These are phyloP conservation scores for Dissostichus mawsoni DNA, from an alignment of 2,113 vertebrate genomes.

Conservation along the genomic window DNA sequence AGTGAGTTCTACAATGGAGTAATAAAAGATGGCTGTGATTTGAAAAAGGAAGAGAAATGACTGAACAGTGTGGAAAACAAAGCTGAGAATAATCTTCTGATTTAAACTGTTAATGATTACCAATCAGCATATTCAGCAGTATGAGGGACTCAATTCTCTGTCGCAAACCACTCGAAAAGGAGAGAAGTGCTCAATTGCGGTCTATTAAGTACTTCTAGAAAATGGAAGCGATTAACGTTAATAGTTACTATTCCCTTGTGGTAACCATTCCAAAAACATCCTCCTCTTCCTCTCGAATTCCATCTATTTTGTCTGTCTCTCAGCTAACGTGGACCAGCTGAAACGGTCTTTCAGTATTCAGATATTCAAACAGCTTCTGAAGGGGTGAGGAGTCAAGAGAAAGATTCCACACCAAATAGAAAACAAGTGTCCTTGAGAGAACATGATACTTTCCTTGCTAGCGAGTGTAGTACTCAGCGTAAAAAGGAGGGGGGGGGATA, in stretches of 20 bases:
- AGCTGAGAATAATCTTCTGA: constrained; percentile 9
- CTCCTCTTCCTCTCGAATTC: constrained; percentile 20
- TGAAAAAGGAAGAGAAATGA: not conserved
- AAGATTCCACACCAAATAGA: constrained; percentile 53
- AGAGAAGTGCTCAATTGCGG: not conserved
- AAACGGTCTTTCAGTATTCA: constrained; percentile 27
- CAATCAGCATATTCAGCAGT: constrained; percentile 19
- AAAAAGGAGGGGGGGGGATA: constrained; percentile 4
- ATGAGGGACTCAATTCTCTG: constrained; percentile 24
- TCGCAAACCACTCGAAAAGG: constrained; percentile 27
- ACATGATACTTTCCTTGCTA: constrained; percentile 17
- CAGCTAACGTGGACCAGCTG: not conserved
- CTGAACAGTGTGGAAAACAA: not conserved
- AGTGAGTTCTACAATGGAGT: constrained; percentile 16
- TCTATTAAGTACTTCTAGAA: constrained; percentile 26
- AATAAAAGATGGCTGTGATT: constrained; percentile 14
- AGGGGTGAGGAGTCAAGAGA: constrained; percentile 37
- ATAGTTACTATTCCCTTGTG: constrained; percentile 28
- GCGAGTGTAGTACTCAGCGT: not conserved
- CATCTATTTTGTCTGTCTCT: constrained; percentile 8
- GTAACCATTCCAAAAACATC: constrained; percentile 39
- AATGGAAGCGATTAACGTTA: constrained; percentile 56
- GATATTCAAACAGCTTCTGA: constrained; percentile 53
- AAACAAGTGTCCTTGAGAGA: constrained; percentile 60
- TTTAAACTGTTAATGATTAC: constrained; percentile 11